These are phyloP conservation scores for Lates calcarifer DNA, from an alignment of 2,113 vertebrate species.

Conservation along the genomic window DNA sequence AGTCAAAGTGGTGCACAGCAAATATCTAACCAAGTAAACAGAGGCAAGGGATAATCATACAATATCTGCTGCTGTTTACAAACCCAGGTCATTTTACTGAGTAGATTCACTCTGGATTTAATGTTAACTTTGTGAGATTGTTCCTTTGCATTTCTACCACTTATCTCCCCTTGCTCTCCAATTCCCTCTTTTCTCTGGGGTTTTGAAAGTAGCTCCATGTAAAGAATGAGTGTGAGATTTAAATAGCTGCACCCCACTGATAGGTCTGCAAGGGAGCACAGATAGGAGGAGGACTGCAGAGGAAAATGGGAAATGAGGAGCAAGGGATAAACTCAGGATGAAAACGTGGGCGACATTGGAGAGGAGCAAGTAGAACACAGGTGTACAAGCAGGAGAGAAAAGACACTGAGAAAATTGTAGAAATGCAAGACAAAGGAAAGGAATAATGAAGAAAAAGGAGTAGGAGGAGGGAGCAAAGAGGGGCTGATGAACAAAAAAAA, in stretches of 20 bases:
- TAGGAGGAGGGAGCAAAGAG: slow-evolving; percentile 5
- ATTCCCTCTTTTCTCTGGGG: slow-evolving; percentile 34
- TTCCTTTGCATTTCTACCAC: slow-evolving; percentile 34
- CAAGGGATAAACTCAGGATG: slow-evolving; percentile 17
- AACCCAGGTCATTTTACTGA: slow-evolving; percentile 48
- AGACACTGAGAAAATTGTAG: neutral
- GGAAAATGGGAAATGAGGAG: slow-evolving; percentile 31
- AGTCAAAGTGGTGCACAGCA: slow-evolving; percentile 20
- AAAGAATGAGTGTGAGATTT: slow-evolving; percentile 51
- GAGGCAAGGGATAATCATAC: slow-evolving; percentile 35
- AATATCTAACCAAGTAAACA: slow-evolving; percentile 47
- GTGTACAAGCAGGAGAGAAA: neutral
- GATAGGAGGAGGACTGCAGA: slow-evolving; percentile 16
- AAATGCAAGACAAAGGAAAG: slow-evolving; percentile 10
- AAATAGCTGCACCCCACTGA: slow-evolving; percentile 54
- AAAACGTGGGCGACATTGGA: slow-evolving; percentile 2
- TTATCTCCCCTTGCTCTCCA: slow-evolving; percentile 41
- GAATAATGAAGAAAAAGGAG: slow-evolving; percentile 25
- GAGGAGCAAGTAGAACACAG: slow-evolving; percentile 8
- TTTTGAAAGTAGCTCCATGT: slow-evolving; percentile 45
- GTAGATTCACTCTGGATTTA: slow-evolving; percentile 36
- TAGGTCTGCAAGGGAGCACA: slow-evolving; percentile 38
- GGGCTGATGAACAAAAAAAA: slow-evolving; percentile 30
- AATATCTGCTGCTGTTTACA: slow-evolving; percentile 47
- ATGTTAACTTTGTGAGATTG: slow-evolving; percentile 49